A percentile compares a stretch with the other conserved stretches of the same genome.
Conservation (phyloP, 2,113 vertebrate species). For the Mola mola region DNA sequence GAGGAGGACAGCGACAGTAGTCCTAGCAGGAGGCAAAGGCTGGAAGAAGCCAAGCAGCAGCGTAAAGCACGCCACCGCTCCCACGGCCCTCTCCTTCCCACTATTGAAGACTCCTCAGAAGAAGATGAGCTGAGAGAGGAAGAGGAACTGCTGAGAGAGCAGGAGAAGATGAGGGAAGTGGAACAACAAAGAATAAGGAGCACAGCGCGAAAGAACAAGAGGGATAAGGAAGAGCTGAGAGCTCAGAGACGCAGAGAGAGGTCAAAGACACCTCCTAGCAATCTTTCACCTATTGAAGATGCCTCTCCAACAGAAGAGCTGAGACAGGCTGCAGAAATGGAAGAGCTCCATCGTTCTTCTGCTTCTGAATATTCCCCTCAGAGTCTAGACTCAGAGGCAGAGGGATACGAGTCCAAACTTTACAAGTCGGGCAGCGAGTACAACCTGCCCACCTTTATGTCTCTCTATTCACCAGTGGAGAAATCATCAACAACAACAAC, state of each 20-base stretch:
- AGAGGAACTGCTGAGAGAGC: constrained; percentile 95
- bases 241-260: constrained; percentile 95
- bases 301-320: constrained; percentile 97
- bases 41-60: constrained; percentile 97
- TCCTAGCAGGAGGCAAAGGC: constrained; percentile 92
- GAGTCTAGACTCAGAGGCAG: constrained; percentile 92
- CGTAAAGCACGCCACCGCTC: constrained; percentile 96
- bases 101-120: constrained; percentile 97
- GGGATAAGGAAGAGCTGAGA: constrained; percentile 96
- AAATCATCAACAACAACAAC: constrained; percentile 78
- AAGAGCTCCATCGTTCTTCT: constrained; percentile 97
- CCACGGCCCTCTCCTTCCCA: constrained; percentile 94
- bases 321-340: constrained; percentile 97
- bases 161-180: constrained; percentile 98
- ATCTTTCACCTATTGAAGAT: constrained; percentile 96
- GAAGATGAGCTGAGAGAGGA: constrained; percentile 97
- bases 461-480: constrained; percentile 95
- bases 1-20: constrained; percentile 99
- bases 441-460: constrained; percentile 97
- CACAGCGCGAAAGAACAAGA: constrained; percentile 93
- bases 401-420: constrained; percentile 91
- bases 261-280: constrained; percentile 97
- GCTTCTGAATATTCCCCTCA: constrained; percentile 98
- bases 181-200: constrained; percentile 97
- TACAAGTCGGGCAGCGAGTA: constrained; percentile 97